These are phyloP conservation scores for Drosophila grimshawi DNA, from an alignment of 1,140 invertebrate genomes.

Conservation along the genomic window DNA sequence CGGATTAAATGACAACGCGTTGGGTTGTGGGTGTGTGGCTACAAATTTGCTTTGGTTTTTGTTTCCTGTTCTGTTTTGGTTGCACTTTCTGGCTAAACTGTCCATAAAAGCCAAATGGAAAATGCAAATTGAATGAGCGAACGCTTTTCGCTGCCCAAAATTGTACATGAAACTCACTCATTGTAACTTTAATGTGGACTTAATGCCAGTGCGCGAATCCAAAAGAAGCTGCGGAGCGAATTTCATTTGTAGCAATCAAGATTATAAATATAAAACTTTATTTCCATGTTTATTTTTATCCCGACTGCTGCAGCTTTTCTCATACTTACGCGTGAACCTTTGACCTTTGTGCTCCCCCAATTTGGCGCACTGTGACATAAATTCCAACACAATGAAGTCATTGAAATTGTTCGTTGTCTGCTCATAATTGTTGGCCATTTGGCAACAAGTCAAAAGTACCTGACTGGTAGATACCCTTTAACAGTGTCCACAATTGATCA, in stretches of 20 bases:
- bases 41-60: conserved; percentile 46
- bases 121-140: conserved; percentile 68
- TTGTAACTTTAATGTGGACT: conserved; percentile 44
- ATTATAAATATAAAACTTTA: conserved; percentile 76
- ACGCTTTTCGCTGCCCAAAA: neutral
- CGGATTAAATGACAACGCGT: conserved; percentile 68
- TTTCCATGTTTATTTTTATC: conserved; percentile 70
- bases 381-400: conserved; percentile 68
- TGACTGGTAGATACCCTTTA: too few relatives aligned
- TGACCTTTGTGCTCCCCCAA: neutral
- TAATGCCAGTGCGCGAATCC: conserved; percentile 10
- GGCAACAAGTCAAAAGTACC: conserved; percentile 22
- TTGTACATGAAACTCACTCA: conserved; percentile 10
- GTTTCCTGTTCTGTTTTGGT: conserved; percentile 14
- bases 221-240: neutral
- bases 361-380: conserved; percentile 33
- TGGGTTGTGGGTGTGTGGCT: conserved; percentile 5
- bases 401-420: conserved; percentile 66
- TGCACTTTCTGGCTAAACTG: conserved; percentile 44
- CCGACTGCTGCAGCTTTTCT: conserved; percentile 61
- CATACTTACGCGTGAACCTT: conserved; percentile 12
- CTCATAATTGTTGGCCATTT: conserved; percentile 72
- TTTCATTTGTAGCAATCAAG: conserved; percentile 50
- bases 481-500: too few relatives aligned
- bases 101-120: conserved; percentile 70